These are phyloP conservation scores for Ormyrus thymus DNA, from an alignment of 2,888 invertebrate genomes.

Conservation along the genomic window DNA sequence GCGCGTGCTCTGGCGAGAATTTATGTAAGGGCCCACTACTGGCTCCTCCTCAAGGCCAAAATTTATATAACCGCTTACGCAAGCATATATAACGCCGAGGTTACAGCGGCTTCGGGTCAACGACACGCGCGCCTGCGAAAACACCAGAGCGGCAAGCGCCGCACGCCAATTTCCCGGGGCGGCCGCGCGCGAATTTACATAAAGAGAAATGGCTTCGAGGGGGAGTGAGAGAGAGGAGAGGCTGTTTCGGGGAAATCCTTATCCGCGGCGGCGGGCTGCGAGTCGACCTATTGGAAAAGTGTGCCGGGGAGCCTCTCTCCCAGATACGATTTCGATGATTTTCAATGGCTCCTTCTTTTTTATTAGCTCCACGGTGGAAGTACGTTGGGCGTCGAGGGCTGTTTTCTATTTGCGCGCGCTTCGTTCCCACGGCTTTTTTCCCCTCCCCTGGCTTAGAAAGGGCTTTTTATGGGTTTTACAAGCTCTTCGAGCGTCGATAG, in stretches of 20 bases:
- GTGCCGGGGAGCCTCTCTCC: background rate
- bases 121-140: slow-evolving; percentile 26
- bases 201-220: slow-evolving; percentile 46
- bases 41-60: slow-evolving; percentile 49
- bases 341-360: slow-evolving; percentile 28
- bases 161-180: slow-evolving; percentile 48
- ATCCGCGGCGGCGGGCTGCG: background rate
- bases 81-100: background rate
- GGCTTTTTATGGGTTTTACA: no score
- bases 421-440: no score
- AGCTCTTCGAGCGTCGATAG: no score
- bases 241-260: slow-evolving; percentile 4
- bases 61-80: slow-evolving; percentile 41
- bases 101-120: background rate
- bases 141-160: slow-evolving; percentile 8
- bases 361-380: no score
- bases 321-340: slow-evolving; percentile 37
- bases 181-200: slow-evolving; percentile 42
- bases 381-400: no score
- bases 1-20: slow-evolving; percentile 28
- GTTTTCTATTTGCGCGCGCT: no score
- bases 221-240: no score
- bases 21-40: slow-evolving; percentile 32
- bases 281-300: slow-evolving; percentile 7
- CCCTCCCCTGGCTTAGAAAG: no score